These are phyloP conservation scores for Falco naumanni DNA, from an alignment of 2,797 vertebrate species.

Conservation along the genomic window DNA sequence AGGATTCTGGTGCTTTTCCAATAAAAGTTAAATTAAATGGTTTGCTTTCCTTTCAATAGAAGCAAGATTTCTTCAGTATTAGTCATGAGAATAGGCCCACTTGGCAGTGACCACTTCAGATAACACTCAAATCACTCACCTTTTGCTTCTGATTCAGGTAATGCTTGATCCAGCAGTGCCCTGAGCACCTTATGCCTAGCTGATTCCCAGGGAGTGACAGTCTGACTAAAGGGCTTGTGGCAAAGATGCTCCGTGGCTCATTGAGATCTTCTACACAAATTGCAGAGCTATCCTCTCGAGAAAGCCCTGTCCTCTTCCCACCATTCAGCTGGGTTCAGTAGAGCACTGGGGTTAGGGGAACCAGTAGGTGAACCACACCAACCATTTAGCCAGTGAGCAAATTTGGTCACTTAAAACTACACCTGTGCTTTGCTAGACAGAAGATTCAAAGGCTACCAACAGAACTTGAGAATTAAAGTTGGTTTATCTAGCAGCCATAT, in stretches of 20 bases:
- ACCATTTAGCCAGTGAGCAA: not conserved
- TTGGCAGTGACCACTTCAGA: not conserved
- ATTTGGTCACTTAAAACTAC: not conserved
- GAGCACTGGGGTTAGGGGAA: not conserved
- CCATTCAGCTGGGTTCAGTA: not conserved
- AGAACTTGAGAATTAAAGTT: not conserved
- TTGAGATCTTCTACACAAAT: not conserved
- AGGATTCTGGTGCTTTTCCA: not conserved
- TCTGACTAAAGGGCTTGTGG: not conserved
- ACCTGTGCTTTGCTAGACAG: not conserved
- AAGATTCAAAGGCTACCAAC: not conserved
- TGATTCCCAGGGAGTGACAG: not conserved
- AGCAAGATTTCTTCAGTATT: not conserved
- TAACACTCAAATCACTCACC: not conserved
- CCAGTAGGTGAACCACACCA: fast-evolving
- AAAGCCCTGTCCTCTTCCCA: not conserved
- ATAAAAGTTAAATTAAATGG: not conserved
- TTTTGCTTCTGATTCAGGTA: not conserved
- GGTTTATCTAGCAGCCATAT: not conserved
- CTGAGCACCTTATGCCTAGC: not conserved
- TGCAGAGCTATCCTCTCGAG: not conserved
- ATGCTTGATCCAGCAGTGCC: not conserved
- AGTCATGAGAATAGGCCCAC: not conserved
- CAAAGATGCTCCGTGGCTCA: not conserved
- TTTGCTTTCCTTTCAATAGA: not conserved